Evolutionary conservation across 2,113 vertebrate species (phyloP).

Genomic region (Salvator merianae): DNA sequence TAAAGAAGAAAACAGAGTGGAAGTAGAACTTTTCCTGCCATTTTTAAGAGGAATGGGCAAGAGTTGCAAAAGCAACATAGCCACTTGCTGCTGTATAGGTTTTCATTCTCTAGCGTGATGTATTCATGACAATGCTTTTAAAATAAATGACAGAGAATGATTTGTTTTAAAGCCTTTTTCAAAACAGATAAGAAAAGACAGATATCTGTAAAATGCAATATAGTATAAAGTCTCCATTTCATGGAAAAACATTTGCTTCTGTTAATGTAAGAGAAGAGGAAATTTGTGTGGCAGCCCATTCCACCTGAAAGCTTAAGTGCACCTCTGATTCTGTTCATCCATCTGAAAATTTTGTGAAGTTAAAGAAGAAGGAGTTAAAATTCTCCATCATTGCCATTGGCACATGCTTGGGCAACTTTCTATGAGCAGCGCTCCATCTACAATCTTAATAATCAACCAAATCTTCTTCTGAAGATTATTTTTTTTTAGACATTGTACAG

Average conservation of each 20-base stretch:
- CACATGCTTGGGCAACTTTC: neutral
- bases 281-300: neutral
- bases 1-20: slow-evolving; percentile 1
- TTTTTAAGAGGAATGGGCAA: slow-evolving; percentile 22
- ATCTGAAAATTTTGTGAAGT: too few species aligned
- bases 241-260: neutral
- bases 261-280: neutral
- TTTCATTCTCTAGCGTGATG: neutral
- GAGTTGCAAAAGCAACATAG: neutral
- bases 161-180: neutral
- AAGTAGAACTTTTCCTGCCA: neutral
- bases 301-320: too few species aligned
- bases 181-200: neutral
- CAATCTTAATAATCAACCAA: neutral
- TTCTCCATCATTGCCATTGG: neutral
- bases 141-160: neutral
- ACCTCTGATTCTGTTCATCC: too few species aligned
- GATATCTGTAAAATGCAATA: neutral
- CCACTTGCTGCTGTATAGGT: slow-evolving; percentile 2
- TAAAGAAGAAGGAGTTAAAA: too few species aligned
- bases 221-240: too few species aligned
- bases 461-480: neutral
- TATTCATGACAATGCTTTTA: neutral
- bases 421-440: neutral
- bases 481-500: neutral